Conservation (phyloP, 1,140 invertebrate species). For the Drosophila mojavensis region DNA sequence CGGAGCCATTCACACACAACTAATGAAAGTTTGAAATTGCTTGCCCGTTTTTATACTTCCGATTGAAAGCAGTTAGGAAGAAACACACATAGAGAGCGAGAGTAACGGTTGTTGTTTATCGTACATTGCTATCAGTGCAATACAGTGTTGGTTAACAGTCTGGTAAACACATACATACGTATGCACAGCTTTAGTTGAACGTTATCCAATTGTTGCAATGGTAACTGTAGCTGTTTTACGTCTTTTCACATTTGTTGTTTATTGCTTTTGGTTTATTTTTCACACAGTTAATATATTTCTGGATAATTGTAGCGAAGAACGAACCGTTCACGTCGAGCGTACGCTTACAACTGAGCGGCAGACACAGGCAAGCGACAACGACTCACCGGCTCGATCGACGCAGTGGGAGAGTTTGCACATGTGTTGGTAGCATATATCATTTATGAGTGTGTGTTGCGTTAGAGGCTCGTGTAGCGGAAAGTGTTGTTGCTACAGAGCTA, state of each 20-base stretch:
- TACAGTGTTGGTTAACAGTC: conserved; percentile 31
- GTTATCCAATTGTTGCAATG: conserved; percentile 22
- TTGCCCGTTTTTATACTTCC: conserved; percentile 52
- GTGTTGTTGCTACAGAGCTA: conserved; percentile 39
- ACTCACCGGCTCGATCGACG: conserved; percentile 25
- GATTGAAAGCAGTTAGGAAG: not conserved
- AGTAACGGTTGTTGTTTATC: conserved; percentile 44
- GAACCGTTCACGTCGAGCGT: conserved; percentile 53
- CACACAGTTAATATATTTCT: conserved; percentile 11
- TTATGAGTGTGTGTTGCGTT: conserved; percentile 12
- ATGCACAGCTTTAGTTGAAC: conserved; percentile 40
- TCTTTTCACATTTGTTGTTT: conserved; percentile 56
- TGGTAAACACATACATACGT: not conserved
- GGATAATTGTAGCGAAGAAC: not conserved
- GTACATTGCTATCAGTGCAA: conserved; percentile 27
- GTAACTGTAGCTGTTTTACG: conserved; percentile 46
- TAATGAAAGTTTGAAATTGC: conserved; percentile 59
- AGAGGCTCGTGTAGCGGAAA: conserved; percentile 28
- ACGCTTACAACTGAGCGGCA: conserved; percentile 47
- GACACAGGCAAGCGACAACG: conserved; percentile 7
- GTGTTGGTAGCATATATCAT: not conserved
- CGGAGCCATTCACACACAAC: conserved; percentile 55
- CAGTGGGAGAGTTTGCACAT: conserved; percentile 12
- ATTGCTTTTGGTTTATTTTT: conserved; percentile 7
- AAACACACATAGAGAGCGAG: conserved; percentile 6